phyloP scores from a whole-genome alignment of 2,797 vertebrate genomes.

The Chaetodon trifasciatus region DNA sequence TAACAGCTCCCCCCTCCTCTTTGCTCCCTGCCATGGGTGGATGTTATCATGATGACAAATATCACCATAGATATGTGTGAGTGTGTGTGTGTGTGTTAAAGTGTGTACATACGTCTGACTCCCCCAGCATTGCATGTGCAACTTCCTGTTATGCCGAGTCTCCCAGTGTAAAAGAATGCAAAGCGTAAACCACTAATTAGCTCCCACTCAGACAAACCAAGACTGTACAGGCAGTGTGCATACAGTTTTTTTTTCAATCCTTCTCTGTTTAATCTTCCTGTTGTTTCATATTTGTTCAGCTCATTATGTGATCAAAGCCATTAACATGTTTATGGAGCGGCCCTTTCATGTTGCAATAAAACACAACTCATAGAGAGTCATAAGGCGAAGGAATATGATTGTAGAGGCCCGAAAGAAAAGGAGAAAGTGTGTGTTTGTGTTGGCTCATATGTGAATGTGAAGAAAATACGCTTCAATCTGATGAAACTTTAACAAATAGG shows the following conservation, averaged over 20 bases:
- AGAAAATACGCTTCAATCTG: constrained; percentile 58
- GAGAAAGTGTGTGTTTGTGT: constrained; percentile 30
- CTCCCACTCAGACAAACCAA: constrained; percentile 66
- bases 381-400: constrained; percentile 73
- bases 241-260: constrained; percentile 44
- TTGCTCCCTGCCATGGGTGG: constrained; percentile 87
- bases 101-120: constrained; percentile 71
- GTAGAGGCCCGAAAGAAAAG: constrained; percentile 49
- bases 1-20: constrained; percentile 87
- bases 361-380: constrained; percentile 69
- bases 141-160: constrained; percentile 63
- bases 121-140: constrained; percentile 86
- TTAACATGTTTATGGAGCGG: constrained; percentile 79
- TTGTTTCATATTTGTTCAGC: constrained; percentile 82
- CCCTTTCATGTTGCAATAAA: constrained; percentile 80
- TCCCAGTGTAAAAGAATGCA: constrained; percentile 59
- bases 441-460: constrained; percentile 18
- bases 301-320: constrained; percentile 83
- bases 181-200: constrained; percentile 74
- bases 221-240: constrained; percentile 57
- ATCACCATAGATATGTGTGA: constrained; percentile 81
- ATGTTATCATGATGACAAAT: constrained; percentile 92
- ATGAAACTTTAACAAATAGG: constrained; percentile 65
- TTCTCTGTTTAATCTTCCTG: constrained; percentile 74
- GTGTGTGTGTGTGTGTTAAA: constrained; percentile 28